phyloP scores from a whole-genome alignment of 2,113 vertebrate genomes.

The Scortum barcoo region DNA sequence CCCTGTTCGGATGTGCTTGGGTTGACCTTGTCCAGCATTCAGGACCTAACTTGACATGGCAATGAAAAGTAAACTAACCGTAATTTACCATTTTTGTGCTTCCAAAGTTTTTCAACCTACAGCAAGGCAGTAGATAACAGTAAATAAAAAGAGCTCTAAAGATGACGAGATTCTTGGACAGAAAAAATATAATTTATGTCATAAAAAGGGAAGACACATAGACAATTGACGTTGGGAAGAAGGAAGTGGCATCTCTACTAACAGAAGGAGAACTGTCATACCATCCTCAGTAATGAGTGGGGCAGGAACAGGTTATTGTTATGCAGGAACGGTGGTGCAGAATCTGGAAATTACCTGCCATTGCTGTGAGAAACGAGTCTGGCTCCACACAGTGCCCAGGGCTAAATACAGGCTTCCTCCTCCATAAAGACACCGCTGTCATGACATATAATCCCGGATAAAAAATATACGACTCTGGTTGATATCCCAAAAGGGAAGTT shows the following conservation, averaged over 20 bases:
- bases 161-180: not conserved
- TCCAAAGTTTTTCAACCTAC: not conserved
- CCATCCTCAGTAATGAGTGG: slow-evolving; percentile 55
- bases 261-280: slow-evolving; percentile 23
- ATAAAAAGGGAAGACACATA: not conserved
- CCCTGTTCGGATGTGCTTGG: too few relatives aligned
- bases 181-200: not conserved
- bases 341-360: slow-evolving; percentile 76
- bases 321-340: slow-evolving; percentile 37
- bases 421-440: slow-evolving; percentile 36
- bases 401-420: slow-evolving; percentile 53
- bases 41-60: not conserved
- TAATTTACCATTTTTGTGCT: not conserved
- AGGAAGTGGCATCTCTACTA: slow-evolving; percentile 9
- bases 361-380: slow-evolving; percentile 63
- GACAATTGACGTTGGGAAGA: not conserved
- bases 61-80: not conserved
- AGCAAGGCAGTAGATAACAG: not conserved
- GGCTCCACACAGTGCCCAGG: slow-evolving; percentile 39
- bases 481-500: slow-evolving; percentile 9
- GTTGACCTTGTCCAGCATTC: too few relatives aligned
- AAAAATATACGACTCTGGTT: slow-evolving; percentile 31
- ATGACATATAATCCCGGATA: slow-evolving; percentile 22
- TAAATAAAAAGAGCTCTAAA: not conserved
- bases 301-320: slow-evolving; percentile 50